Evolutionary conservation across 2,797 vertebrate genomes (phyloP), one percentile per base, ranked within the genome.

Genomic region (Microctenopoma stevenorrisi): DNA sequence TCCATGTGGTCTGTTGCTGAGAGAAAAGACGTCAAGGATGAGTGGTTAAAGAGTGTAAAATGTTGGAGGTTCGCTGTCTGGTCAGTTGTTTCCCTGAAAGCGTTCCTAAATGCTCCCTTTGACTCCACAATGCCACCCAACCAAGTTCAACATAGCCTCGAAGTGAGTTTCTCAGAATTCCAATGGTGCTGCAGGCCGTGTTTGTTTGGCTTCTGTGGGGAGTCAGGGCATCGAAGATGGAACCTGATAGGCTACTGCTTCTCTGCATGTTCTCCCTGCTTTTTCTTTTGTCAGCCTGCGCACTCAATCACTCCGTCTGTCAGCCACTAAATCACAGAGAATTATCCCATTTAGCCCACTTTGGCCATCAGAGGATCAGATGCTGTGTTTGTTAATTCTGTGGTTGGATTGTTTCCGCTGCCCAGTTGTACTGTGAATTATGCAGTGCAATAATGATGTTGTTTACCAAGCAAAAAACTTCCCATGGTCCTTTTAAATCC

Each of bases 161-260:
- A 84, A 81, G 72, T 61, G 43, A 66, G 76, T 69, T 85, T 81
- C 80, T 48, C 74, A 71, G 84, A 68, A 87, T 89, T 90, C 78
- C 84, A 52, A 57, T 70, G 70, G 81, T 79, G 51, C 73, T 74
- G 65, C 77, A 79, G 80, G 70, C 74, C 54, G 46, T 88, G 86
- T 92, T 91, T 85, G 88, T 91, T 91, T 91, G 82, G 74, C 68
- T 94, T 91, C 76, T 83, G 82, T 33, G 81, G 85, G 59, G 68
- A 77, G 76, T 76, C 40, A 0, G 65, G 54, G 76, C 82, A 83
- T 71, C 14, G 12, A 59, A 73, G 76, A 78, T 73, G 74, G 74
- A 88, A 88, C 78, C 75, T 68, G 77, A 84, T 66, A 71, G 67
- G 71, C 69, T 72, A n/a, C 79, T 76, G 74, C 69, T 66, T 18